Percentiles rank a stretch among this genome's conserved stretches.
Evolutionary conservation across 1,140 invertebrate species (phyloP).

Genomic region (Leptinotarsa undecemlineata): DNA sequence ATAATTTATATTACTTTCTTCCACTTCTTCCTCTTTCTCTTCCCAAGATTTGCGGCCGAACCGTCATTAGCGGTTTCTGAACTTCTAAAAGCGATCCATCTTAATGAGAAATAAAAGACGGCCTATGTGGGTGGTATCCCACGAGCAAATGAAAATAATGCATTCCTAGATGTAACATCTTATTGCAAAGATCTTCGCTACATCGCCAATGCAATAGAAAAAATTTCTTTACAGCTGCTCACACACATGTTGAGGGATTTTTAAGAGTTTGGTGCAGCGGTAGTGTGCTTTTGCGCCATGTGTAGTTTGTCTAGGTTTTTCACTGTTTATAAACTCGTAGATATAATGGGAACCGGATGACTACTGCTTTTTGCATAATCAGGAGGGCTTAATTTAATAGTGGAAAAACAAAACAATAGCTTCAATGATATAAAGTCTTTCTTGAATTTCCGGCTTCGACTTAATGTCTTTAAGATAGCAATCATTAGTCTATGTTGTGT

Average conservation of each 20-base stretch:
- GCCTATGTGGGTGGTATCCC: conserved; percentile 2
- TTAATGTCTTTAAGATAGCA: too few species aligned
- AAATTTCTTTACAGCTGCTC: neutral
- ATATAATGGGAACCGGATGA: conserved; percentile 1
- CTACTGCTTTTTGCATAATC: neutral
- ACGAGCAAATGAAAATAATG: neutral
- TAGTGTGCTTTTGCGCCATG: neutral
- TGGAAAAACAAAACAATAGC: neutral
- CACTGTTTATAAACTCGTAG: neutral
- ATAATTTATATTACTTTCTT: too few species aligned
- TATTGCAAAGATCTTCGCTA: neutral
- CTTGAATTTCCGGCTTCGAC: too few species aligned
- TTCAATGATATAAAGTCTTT: neutral
- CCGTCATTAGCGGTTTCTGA: neutral
- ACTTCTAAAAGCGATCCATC: neutral
- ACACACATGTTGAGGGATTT: neutral
- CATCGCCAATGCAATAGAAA: neutral
- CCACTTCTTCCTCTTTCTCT: too few species aligned
- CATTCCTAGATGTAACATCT: neutral
- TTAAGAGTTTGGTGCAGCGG: neutral
- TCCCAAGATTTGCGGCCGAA: neutral
- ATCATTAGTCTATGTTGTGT: too few species aligned
- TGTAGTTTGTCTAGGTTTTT: conserved; percentile 4
- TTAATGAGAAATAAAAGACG: neutral
- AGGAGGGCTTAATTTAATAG: neutral